phyloP scores from a whole-genome alignment of 2,888 invertebrate genomes.

The Gordius sp. region DNA sequence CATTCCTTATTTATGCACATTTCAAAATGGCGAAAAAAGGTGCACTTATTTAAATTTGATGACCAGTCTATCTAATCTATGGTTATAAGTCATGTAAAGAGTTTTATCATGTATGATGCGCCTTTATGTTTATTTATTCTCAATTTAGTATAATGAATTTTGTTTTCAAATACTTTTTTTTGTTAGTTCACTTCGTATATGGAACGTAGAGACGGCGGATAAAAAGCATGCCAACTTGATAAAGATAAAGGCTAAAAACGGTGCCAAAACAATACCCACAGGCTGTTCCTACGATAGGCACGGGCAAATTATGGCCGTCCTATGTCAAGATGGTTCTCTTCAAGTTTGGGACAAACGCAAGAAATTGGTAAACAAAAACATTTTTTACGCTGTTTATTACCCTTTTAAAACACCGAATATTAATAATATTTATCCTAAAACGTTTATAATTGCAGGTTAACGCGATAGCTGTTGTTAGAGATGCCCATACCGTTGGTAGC shows the following conservation, averaged over 20 bases:
- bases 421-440: no score
- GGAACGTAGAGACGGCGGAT: slow-evolving; percentile 50
- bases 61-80: no score
- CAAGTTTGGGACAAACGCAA: slow-evolving; percentile 89
- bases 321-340: slow-evolving; percentile 71
- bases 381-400: neutral
- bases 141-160: no score
- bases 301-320: slow-evolving; percentile 60
- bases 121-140: no score
- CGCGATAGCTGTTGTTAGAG: slow-evolving; percentile 46
- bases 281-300: slow-evolving; percentile 48
- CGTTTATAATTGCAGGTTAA: no score
- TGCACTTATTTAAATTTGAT: no score
- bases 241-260: slow-evolving; percentile 40
- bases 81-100: no score
- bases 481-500: slow-evolving; percentile 30
- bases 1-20: no score
- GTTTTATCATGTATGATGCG: no score
- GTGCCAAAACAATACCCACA: slow-evolving; percentile 56
- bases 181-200: slow-evolving; percentile 50
- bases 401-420: slow-evolving; percentile 16
- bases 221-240: slow-evolving; percentile 53
- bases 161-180: no score
- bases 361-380: slow-evolving; percentile 38
- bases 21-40: no score